phyloP scores from a whole-genome alignment of 2,113 vertebrate genomes.

The Hystrix brachyura region DNA sequence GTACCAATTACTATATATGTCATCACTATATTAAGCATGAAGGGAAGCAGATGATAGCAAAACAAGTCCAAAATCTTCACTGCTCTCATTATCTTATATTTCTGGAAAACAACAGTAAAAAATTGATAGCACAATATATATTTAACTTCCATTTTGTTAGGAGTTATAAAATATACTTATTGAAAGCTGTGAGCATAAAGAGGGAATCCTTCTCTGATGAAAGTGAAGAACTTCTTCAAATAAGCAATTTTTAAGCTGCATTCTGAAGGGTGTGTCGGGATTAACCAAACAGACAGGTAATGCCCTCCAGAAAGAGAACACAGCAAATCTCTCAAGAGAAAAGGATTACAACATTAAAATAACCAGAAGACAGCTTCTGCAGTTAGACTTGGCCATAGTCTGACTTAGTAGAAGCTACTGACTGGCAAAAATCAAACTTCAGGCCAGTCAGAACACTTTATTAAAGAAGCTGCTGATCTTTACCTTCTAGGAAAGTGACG shows the following conservation, averaged over 20 bases:
- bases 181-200: not conserved
- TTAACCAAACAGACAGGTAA: not conserved
- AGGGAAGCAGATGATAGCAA: not conserved
- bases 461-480: not conserved
- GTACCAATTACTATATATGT: not conserved
- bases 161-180: not conserved
- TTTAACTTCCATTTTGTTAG: not conserved
- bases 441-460: not conserved
- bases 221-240: constrained; percentile 22
- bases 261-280: not conserved
- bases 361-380: not conserved
- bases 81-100: not conserved
- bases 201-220: not conserved
- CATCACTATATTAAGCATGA: not conserved
- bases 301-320: not conserved
- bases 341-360: not conserved
- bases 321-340: not conserved
- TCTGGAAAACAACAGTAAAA: not conserved
- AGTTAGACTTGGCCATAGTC: not conserved
- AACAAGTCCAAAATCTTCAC: not conserved
- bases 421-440: not conserved
- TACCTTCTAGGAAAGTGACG: not conserved
- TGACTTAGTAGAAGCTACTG: not conserved
- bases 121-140: not conserved
- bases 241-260: not conserved